Base-by-base conservation (phyloP, 2,888 invertebrate genomes). In the Orchesellides sinensis region DNA sequence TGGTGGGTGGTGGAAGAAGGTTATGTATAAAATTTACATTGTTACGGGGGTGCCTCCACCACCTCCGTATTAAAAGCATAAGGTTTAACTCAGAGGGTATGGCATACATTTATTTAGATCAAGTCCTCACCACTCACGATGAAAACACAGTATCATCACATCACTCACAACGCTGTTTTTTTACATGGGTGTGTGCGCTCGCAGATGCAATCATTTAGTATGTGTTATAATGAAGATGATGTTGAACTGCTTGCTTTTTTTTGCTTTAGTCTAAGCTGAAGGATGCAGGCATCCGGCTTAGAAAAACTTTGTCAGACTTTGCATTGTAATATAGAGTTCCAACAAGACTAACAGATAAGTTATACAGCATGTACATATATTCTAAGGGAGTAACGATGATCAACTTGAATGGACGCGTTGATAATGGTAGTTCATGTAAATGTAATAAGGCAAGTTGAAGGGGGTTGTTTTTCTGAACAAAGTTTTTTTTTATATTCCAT, bases 241-340 rank as follows among this genome's bases (percentile, higher is more conserved):
- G 25, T 6, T 40, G 10, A 40, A 40, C 40, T 5, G 4, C 23
- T 0, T 23, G 45, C 29, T 29, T 61, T n/a, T n/a, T n/a, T n/a
- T n/a, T n/a, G n/a, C 27, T n/a, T 27, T 17, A 21, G 35, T 10
- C 19, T 54, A 65, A 10, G 10, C 10, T 63, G 45, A 65, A 61
- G 79, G 79, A 79, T 79, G 70, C 65, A 72, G 79, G 79, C 72
- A 79, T 79, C 79, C 79, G 79, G 79, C 79, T 54, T 70, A 72
- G 23, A 6, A 23, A 12, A 35, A 35, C 19, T 19, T 52, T 19
- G 40, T 40, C 40, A 40, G 40, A 40, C 14, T 10, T 40, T 10
- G 40, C 40, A 40, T 40, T 40, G 40, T 40, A 40, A 40, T 40
- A 40, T 40, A 40, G 40, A 40, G 10, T 40, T n/a, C 10, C 40